Evolutionary conservation across 2,888 invertebrate genomes (phyloP), one percentile per base, ranked within the genome.

Genomic region (Gisinianus flammeolus): DNA sequence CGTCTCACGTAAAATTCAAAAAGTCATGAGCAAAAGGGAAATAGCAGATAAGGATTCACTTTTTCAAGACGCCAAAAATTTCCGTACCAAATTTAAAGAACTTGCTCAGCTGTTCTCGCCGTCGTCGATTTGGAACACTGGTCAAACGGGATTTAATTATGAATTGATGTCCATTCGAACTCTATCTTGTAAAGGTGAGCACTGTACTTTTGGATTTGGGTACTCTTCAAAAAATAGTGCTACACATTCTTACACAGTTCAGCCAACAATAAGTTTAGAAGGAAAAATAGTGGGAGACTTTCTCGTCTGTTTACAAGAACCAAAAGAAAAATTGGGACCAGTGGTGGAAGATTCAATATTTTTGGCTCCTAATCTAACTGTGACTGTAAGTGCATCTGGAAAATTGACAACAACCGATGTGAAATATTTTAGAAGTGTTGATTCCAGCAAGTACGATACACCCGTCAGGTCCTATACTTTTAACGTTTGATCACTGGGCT

Each of bases 201-300:
- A 24, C 5, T 30, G 16, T 28, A 66, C 66, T 6, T 66, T 19
- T 33, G 66, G 66, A 30, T 66, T 66, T 66, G 66, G 19, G 5
- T 33, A 31, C 5, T 66, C 66, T 8, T 31, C 66, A 2, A 69
- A 35, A 69, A 44, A 52, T 26, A 4, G 69, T 6, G 69, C 26
- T 3, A 69, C 69, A n/a, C 69, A 69, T n/a, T 44, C 44, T 10
- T 52, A 52, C 24, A 69, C 69, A n/a, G 44, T 69, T n/a, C 33
- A 31, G 6, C 67, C 67, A 4, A 6, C 31, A 10, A 67, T 67
- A 2, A n/a, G 31, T 22, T 30, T 67, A 31, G n/a, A n/a, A n/a
- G 31, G 31, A 6, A 67, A 62, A 24, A 6, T 24, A 5, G 24
- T 62, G 22, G 62, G 62, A 24, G 62, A 62, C 5, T 24, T 62